These are phyloP conservation scores for Platyscapa corneri DNA, from an alignment of 1,140 invertebrate species.

Conservation along the genomic window DNA sequence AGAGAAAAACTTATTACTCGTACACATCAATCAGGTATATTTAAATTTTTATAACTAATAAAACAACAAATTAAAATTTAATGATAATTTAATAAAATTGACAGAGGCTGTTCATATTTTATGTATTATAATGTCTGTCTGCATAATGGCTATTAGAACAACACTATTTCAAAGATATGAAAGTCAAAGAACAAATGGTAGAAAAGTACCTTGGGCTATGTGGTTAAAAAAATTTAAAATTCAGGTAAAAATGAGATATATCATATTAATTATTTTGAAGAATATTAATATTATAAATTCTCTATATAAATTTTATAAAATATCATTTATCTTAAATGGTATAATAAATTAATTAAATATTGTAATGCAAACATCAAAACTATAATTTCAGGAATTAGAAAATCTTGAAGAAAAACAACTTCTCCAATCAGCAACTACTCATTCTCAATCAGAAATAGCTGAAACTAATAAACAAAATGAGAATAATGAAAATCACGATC, in stretches of 20 bases:
- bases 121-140: constrained; percentile 79
- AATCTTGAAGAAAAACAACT: constrained; percentile 65
- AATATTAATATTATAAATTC: no score
- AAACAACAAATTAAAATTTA: constrained; percentile 8
- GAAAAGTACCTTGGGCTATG: constrained; percentile 82
- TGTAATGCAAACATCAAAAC: not conserved
- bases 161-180: constrained; percentile 84
- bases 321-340: not conserved
- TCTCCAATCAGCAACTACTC: constrained; percentile 45
- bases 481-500: constrained; percentile 40
- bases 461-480: constrained; percentile 36
- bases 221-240: constrained; percentile 70
- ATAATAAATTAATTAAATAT: not conserved
- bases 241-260: constrained; percentile 58
- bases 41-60: constrained; percentile 3
- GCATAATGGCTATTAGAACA: constrained; percentile 80
- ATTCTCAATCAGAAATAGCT: constrained; percentile 33
- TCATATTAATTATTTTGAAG: not conserved
- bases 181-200: constrained; percentile 82
- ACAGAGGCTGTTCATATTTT: constrained; percentile 79
- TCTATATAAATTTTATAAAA: no score
- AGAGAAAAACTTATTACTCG: constrained; percentile 61
- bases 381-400: constrained; percentile 61
- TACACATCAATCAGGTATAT: constrained; percentile 66
- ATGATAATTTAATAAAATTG: constrained; percentile 58